Conservation (phyloP, 2,888 invertebrate species). For the Myathropa florea region DNA sequence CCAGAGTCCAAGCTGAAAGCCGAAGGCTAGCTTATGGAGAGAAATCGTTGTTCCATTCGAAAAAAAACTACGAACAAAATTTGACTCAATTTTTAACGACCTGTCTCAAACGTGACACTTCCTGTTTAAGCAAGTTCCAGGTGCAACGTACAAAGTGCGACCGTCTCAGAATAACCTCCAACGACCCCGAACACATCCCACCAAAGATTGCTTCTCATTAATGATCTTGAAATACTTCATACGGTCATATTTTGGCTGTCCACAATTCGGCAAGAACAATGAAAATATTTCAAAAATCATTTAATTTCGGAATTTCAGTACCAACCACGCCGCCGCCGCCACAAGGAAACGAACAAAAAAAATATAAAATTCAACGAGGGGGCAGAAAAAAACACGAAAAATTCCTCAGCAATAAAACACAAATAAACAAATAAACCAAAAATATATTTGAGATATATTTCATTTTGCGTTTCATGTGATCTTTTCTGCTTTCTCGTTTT, state of each 20-base stretch:
- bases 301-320: conserved; percentile 9
- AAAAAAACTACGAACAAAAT: too few relatives aligned
- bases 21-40: too few relatives aligned
- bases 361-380: background rate
- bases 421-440: conserved; percentile 67
- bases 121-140: background rate
- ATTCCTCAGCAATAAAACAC: conserved; percentile 56
- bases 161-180: background rate
- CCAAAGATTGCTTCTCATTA: background rate
- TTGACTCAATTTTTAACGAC: too few relatives aligned
- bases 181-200: background rate
- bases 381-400: conserved; percentile 19
- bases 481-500: background rate
- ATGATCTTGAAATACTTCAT: background rate
- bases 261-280: conserved; percentile 7
- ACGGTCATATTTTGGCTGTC: background rate
- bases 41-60: too few relatives aligned
- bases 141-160: background rate
- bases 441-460: conserved; percentile 64
- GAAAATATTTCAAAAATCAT: conserved; percentile 32
- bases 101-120: background rate
- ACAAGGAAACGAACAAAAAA: conserved; percentile 18
- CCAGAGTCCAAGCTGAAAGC: too few relatives aligned
- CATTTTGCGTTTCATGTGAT: conserved; percentile 34
- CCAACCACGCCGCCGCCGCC: background rate